phyloP scores from a whole-genome alignment of 2,888 invertebrate species.

The Suillia variegata region DNA sequence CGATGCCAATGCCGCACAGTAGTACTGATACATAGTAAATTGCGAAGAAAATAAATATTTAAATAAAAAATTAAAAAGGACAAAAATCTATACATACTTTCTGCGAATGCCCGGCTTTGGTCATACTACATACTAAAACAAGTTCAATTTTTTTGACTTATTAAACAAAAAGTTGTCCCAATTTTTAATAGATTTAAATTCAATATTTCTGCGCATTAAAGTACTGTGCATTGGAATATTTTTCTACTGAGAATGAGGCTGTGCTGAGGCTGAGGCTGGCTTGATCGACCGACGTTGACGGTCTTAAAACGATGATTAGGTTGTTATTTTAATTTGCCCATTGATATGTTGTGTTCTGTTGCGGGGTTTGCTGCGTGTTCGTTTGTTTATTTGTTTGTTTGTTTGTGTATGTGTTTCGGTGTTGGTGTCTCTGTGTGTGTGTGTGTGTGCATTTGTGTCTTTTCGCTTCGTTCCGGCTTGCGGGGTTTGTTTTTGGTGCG shows the following conservation, averaged over 20 bases:
- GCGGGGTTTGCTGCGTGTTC: conserved; percentile 29
- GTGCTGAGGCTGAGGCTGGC: conserved; percentile 10
- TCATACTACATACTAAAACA: no score
- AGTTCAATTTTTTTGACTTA: no score
- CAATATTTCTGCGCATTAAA: no score
- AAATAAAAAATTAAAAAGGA: no score
- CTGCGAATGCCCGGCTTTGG: no score
- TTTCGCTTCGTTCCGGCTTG: conserved; percentile 8
- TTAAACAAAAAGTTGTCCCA: no score
- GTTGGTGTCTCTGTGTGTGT: conserved; percentile 25
- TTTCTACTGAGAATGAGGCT: background rate
- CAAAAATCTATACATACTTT: no score
- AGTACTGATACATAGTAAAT: no score
- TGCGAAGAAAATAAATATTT: no score
- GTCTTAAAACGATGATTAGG: conserved; percentile 63
- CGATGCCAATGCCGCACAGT: conserved; percentile 27
- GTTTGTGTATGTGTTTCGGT: background rate
- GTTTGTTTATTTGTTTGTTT: background rate
- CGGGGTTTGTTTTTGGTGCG: conserved; percentile 24
- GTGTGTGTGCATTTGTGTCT: background rate
- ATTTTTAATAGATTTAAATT: no score
- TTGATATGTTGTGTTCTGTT: conserved; percentile 27
- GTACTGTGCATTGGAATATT: no score
- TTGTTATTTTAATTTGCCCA: conserved; percentile 63
- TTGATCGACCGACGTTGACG: conserved; percentile 47